These are phyloP conservation scores for Galemys pyrenaicus DNA, from an alignment of 2,113 vertebrate genomes.

Conservation along the genomic window DNA sequence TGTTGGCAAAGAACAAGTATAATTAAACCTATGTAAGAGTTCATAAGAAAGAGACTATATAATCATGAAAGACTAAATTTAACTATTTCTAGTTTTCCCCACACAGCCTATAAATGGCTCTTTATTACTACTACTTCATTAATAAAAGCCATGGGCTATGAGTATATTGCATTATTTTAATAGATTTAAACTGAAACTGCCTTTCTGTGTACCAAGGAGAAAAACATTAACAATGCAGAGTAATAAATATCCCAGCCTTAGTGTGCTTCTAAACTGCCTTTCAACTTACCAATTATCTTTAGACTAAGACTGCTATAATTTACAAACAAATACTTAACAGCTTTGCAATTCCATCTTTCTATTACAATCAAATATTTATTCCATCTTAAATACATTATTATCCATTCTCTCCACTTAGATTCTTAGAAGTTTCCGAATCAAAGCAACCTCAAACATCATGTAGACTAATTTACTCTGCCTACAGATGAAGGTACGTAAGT, in stretches of 20 bases:
- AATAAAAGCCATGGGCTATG: neutral
- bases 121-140: neutral
- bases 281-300: conserved; percentile 24
- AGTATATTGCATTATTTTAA: neutral
- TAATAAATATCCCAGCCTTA: neutral
- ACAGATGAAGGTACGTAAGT: neutral
- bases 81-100: neutral
- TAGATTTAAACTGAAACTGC: neutral
- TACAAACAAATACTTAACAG: neutral
- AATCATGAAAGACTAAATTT: conserved; percentile 11
- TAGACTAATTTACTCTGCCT: neutral
- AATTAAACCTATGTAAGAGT: conserved; percentile 22
- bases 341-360: neutral
- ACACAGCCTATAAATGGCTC: neutral
- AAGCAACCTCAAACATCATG: neutral
- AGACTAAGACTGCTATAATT: neutral
- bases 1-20: neutral
- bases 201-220: neutral
- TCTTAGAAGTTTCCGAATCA: neutral
- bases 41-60: neutral
- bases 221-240: neutral
- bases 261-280: conserved; percentile 9
- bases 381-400: conserved; percentile 11
- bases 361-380: neutral
- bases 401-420: neutral